phyloP scores from a whole-genome alignment of 1,140 invertebrate genomes.

The Cardiocondyla obscurior region DNA sequence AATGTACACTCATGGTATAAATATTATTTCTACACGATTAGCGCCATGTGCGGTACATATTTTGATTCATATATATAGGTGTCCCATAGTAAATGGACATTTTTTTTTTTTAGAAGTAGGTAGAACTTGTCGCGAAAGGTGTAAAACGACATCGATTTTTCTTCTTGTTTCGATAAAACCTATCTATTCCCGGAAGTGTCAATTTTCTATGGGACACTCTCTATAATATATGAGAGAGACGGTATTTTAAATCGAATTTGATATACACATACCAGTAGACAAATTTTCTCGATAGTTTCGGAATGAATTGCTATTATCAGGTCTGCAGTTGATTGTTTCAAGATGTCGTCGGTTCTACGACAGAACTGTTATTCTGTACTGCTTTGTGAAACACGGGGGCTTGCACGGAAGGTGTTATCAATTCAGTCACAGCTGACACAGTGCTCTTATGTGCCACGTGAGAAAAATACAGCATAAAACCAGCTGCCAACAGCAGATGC shows the following conservation, averaged over 20 bases:
- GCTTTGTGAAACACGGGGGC: constrained; percentile 8
- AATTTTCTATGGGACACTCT: no score
- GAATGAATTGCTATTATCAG: background rate
- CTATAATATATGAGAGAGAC: background rate
- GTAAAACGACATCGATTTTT: no score
- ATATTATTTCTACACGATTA: constrained; percentile 51
- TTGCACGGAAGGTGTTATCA: background rate
- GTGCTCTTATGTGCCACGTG: constrained; percentile 78
- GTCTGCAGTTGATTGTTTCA: background rate
- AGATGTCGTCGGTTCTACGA: background rate
- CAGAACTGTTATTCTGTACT: background rate
- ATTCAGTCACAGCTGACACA: background rate
- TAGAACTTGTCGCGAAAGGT: no score
- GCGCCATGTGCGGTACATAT: background rate
- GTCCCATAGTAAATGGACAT: no score
- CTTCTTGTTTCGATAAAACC: no score
- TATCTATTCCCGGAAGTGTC: no score
- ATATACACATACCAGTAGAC: background rate
- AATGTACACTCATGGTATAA: constrained; percentile 58
- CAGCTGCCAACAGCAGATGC: constrained; percentile 92
- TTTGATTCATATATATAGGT: background rate
- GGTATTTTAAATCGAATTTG: constrained; percentile 16
- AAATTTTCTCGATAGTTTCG: background rate
- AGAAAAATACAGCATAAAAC: constrained; percentile 93
- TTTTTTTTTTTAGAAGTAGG: no score